Evolutionary conservation across 2,888 invertebrate species (phyloP).

Genomic region (Tethea ocularis): DNA sequence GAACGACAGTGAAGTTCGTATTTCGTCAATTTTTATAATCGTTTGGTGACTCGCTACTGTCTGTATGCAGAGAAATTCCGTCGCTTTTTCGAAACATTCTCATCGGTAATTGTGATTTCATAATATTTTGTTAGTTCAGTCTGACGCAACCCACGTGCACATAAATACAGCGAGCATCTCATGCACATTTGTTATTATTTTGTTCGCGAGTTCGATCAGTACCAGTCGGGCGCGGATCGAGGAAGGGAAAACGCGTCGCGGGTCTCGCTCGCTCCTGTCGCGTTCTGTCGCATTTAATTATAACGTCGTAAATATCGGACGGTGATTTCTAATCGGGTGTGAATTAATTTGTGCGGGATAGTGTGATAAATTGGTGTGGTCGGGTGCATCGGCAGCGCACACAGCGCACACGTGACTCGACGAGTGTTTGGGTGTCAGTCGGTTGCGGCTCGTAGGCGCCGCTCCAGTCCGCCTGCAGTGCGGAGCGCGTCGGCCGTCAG

Average conservation of each 20-base stretch:
- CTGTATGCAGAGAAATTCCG: constrained; percentile 58
- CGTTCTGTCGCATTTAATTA: constrained; percentile 56
- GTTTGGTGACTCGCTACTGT: constrained; percentile 61
- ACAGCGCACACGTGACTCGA: constrained; percentile 70
- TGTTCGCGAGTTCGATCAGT: constrained; percentile 86
- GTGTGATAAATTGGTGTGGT: constrained; percentile 53
- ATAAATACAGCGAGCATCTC: constrained; percentile 78
- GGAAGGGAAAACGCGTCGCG: constrained; percentile 69
- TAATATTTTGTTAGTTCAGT: constrained; percentile 57
- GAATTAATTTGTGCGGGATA: constrained; percentile 68
- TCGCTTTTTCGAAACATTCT: constrained; percentile 55
- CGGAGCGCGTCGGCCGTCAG: constrained; percentile 65
- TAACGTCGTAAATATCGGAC: constrained; percentile 59
- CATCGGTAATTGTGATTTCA: constrained; percentile 51
- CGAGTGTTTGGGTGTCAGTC: constrained; percentile 79
- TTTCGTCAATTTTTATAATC: constrained; percentile 73
- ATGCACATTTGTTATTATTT: constrained; percentile 90
- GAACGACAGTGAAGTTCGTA: constrained; percentile 70
- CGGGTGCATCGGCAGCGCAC: constrained; percentile 51
- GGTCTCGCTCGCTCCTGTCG: constrained; percentile 64
- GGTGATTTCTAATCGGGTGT: constrained; percentile 58
- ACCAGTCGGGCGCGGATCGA: constrained; percentile 68
- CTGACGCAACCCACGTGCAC: constrained; percentile 83
- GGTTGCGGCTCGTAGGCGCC: constrained; percentile 68
- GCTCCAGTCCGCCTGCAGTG: constrained; percentile 74